Conservation (phyloP, 2,888 invertebrate genomes). For the Ectemnius cavifrons region DNA sequence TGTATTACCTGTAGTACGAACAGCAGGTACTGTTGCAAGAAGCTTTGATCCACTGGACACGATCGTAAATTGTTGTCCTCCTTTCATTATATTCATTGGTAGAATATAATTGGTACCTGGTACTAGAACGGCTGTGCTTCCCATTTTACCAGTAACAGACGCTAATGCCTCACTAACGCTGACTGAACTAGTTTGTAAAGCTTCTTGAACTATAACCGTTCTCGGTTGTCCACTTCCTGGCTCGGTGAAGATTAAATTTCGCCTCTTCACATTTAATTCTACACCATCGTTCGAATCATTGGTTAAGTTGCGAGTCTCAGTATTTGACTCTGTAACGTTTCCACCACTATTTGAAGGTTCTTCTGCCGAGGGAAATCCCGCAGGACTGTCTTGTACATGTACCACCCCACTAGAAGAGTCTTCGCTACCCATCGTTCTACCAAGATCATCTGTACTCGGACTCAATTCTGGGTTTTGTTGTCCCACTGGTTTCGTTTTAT, state of each 20-base stretch:
- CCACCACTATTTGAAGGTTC: conserved; percentile 45
- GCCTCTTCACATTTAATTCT: conserved; percentile 67
- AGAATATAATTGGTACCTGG: conserved; percentile 85
- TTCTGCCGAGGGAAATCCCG: conserved; percentile 74
- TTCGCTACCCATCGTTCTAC: conserved; percentile 86
- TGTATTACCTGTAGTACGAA: conserved; percentile 63
- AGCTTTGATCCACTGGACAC: conserved; percentile 85
- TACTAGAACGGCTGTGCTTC: conserved; percentile 84
- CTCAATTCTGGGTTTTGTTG: conserved; percentile 80
- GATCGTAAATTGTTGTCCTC: conserved; percentile 86
- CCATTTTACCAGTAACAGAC: conserved; percentile 80
- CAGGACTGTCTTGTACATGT: conserved; percentile 76
- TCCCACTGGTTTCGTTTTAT: conserved; percentile 80
- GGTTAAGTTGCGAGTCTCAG: conserved; percentile 70
- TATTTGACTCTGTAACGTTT: conserved; percentile 60
- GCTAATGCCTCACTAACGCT: conserved; percentile 83
- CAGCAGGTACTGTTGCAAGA: conserved; percentile 72
- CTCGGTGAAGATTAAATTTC: conserved; percentile 74
- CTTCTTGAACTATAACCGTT: conserved; percentile 75
- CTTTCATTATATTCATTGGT: conserved; percentile 86
- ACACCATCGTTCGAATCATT: conserved; percentile 74
- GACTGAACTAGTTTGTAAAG: conserved; percentile 69
- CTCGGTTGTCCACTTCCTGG: conserved; percentile 70
- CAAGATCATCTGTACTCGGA: conserved; percentile 83
- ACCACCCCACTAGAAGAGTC: conserved; percentile 85